Percentiles rank a stretch among this genome's conserved stretches.
These are phyloP conservation scores for Cynaeus angustus DNA, from an alignment of 2,888 invertebrate genomes.

Conservation along the genomic window DNA sequence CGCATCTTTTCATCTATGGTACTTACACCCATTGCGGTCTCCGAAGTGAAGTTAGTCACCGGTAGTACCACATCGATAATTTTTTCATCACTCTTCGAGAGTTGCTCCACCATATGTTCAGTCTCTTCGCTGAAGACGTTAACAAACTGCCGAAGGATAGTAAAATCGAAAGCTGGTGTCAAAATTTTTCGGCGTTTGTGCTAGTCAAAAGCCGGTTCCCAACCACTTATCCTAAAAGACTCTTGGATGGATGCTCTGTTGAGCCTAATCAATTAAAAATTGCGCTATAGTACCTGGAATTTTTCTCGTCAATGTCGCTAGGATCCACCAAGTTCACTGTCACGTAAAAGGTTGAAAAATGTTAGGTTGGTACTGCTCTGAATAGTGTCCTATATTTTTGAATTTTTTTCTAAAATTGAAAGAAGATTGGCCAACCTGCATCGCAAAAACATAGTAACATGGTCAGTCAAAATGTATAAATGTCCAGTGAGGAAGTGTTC, in stretches of 20 bases:
- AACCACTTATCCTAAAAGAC: slow-evolving; percentile 16
- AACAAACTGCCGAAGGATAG: slow-evolving; percentile 66
- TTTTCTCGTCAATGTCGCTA: too few relatives aligned
- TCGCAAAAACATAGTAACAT: slow-evolving; percentile 20
- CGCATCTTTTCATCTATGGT: slow-evolving; percentile 55
- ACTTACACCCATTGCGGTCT: slow-evolving; percentile 61
- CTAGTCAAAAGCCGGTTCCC: slow-evolving; percentile 60
- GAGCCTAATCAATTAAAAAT: slow-evolving; percentile 32
- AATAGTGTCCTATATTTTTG: slow-evolving; percentile 10
- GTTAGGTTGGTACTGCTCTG: slow-evolving; percentile 17
- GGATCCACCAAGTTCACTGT: slow-evolving; percentile 35
- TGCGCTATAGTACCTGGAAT: slow-evolving; percentile 4
- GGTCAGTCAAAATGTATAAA: background rate
- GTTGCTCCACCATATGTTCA: slow-evolving; percentile 30
- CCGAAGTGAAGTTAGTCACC: slow-evolving; percentile 50
- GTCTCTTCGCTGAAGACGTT: slow-evolving; percentile 51
- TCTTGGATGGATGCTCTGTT: slow-evolving; percentile 38
- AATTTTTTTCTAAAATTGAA: slow-evolving; percentile 10
- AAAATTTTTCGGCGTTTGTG: slow-evolving; percentile 67
- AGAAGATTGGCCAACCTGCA: too few relatives aligned
- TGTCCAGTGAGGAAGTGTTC: slow-evolving; percentile 19
- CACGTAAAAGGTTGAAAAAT: slow-evolving; percentile 28
- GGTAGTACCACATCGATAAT: slow-evolving; percentile 30
- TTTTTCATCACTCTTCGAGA: slow-evolving; percentile 20
- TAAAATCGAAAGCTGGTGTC: slow-evolving; percentile 71